Base-by-base conservation (phyloP, 2,888 invertebrate genomes). In the Cheilosia scutellata region DNA sequence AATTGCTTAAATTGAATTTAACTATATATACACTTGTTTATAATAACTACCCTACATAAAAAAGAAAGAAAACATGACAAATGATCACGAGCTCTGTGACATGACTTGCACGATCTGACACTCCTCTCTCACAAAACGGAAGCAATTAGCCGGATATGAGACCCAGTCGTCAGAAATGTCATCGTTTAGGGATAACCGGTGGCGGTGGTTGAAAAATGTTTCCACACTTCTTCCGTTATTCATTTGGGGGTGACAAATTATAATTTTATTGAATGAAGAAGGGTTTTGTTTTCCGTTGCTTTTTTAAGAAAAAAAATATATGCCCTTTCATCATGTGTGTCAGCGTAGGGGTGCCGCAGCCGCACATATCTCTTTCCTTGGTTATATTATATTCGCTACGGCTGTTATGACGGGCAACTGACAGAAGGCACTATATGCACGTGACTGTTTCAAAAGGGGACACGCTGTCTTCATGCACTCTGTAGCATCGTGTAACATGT, bases 151-250 rank as follows among this genome's bases (percentile, higher is more conserved):
- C 57, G 44, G 66, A 31, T 86, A 86, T 80, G 72, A 82, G 76
- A 68, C 62, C 53, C 66, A 57, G 58, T 80, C 66, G 20, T 82
- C 86, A 86, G 37, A 86, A 82, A 86, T 82, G 82, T 82, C 76
- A 82, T 82, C 86, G 82, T 86, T 86, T 86, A 86, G 51, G 82
- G 82, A 76, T 77, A 86, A 86, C 86, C 76, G 86, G 71, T 83
- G 49, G 72, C 40, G 20, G 79, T 60, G 51, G 40, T 76, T 42
- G 60, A 74, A 62, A 63, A 40, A 57, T 62, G 44, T 27, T 42
- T 74, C 78, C 74, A 78, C 79, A 70, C 74, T 74, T 78, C 74
- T 70, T 75, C 70, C 84, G 66, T 63, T 40, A 9, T 58, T 37
- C 27, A 7, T 72, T 74, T 44, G 82, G 60, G 87, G 82, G 82